Evolutionary conservation across 1,140 invertebrate genomes (phyloP), one percentile per base, ranked within the genome.

Genomic region (Reticulitermes speratus): DNA sequence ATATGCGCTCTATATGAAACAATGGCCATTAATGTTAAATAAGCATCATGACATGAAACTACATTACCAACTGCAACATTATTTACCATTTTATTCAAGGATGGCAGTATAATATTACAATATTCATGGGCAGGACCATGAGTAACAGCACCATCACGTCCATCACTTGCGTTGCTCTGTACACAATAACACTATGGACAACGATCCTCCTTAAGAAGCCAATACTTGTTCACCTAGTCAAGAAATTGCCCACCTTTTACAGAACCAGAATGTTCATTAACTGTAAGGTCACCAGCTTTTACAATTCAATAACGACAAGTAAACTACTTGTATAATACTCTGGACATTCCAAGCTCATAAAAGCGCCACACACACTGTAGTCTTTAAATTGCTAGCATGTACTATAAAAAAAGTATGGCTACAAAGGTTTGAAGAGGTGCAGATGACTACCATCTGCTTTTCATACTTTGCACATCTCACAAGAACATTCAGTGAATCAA

Each of bases 21-120:
- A 75, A 25, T 75, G 65, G 65, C 65, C n/a, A 75, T 75, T 25
- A 75, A 30, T 75, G 65, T 75, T 65, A 75, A 75, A 75, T 75
- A 75, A 75, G 65, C 65, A 75, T n/a, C n/a, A n/a, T 11, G 65
- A 30, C 65, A 75, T 75, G 8, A 75, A 30, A 30, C 65, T 75
- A 75, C 30, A 30, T 55, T 55, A 55, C 52, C 52, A 55, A 21
- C 19, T 75, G 65, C 65, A 75, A 75, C n/a, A 30, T 30, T 75
- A 75, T 30, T 30, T 75, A n/a, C 6, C 6, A 6, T 30, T 75
- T 75, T 75, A 75, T 25, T 75, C 9, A 16, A 30, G n/a, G 16
- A 75, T 75, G 65, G 65, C 65, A 75, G 65, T 75, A 75, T n/a
- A 75, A 75, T 30, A 75, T 75, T 30, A 75, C 7, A 16, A 75